Percentiles rank a stretch among this genome's conserved stretches.
Evolutionary conservation across 2,797 vertebrate genomes (phyloP).

Genomic region (Novumbra hubbsi): DNA sequence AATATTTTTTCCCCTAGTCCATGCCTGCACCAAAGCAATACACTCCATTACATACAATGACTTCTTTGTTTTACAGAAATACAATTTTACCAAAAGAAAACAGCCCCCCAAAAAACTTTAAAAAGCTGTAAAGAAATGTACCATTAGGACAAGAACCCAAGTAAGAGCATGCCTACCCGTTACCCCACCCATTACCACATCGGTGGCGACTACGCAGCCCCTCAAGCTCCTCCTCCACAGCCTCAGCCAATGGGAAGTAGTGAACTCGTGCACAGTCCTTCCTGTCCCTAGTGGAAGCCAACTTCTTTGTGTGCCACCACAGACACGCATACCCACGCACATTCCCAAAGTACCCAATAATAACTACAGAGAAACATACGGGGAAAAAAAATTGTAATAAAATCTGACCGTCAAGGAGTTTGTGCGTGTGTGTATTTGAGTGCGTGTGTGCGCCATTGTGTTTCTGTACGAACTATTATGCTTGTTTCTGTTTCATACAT

Average conservation of each 20-base stretch:
- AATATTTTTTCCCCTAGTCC: no score
- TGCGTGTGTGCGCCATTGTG: constrained; percentile 68
- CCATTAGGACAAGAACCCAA: no score
- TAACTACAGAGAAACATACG: not conserved
- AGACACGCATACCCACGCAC: not conserved
- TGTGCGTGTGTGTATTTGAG: constrained; percentile 56
- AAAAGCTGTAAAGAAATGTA: no score
- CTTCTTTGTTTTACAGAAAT: no score
- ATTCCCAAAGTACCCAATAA: not conserved
- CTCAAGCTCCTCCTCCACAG: not conserved
- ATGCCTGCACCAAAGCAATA: no score
- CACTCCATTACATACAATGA: no score
- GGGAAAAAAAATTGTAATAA: not conserved
- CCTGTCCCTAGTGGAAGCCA: not conserved
- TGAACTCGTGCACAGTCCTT: not conserved
- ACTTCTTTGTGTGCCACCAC: not conserved
- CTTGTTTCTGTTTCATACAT: constrained; percentile 38
- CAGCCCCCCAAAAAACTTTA: no score
- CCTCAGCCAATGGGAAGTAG: not conserved
- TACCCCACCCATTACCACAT: no score
- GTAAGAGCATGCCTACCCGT: no score
- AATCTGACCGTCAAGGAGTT: constrained; percentile 19
- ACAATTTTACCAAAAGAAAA: no score
- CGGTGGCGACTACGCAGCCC: no score
- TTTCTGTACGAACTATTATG: constrained; percentile 12